These are phyloP conservation scores for Tiphia femorata DNA, from an alignment of 2,888 invertebrate species.

Conservation along the genomic window DNA sequence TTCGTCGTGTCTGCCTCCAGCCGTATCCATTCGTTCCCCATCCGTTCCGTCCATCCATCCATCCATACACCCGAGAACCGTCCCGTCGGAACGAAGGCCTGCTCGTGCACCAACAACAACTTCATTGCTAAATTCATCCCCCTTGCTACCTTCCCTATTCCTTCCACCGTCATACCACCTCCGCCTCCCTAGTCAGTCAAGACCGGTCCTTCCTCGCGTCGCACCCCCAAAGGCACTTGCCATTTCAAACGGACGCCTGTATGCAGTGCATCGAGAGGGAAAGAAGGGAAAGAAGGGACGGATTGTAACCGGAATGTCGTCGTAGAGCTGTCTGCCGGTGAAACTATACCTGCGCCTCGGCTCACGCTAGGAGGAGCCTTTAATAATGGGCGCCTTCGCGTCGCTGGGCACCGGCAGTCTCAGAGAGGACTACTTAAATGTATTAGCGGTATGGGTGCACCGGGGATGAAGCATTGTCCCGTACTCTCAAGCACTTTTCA, in stretches of 20 bases:
- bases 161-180: neutral
- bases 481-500: too few species aligned
- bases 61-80: slow-evolving; percentile 21
- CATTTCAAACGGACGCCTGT: slow-evolving; percentile 35
- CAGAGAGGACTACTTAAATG: slow-evolving; percentile 26
- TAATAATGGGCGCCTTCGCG: slow-evolving; percentile 23
- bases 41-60: slow-evolving; percentile 40
- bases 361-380: slow-evolving; percentile 37
- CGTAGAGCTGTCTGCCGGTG: slow-evolving; percentile 22
- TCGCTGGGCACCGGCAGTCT: slow-evolving; percentile 21
- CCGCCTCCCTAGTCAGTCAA: slow-evolving; percentile 1
- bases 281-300: slow-evolving; percentile 37
- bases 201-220: neutral
- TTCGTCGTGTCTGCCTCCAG: slow-evolving; percentile 51
- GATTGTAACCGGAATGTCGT: slow-evolving; percentile 39
- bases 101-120: slow-evolving; percentile 49
- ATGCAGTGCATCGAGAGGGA: slow-evolving; percentile 42
- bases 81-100: slow-evolving; percentile 29
- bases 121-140: slow-evolving; percentile 54
- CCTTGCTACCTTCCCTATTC: slow-evolving; percentile 9
- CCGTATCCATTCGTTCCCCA: too few species aligned
- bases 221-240: slow-evolving; percentile 40
- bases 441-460: slow-evolving; percentile 25
- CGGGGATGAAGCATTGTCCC: too few species aligned
- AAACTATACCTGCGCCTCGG: slow-evolving; percentile 37